Evolutionary conservation across 2,113 vertebrate genomes (phyloP), one percentile per base, ranked within the genome.

Genomic region (Neodon shergylaensis): DNA sequence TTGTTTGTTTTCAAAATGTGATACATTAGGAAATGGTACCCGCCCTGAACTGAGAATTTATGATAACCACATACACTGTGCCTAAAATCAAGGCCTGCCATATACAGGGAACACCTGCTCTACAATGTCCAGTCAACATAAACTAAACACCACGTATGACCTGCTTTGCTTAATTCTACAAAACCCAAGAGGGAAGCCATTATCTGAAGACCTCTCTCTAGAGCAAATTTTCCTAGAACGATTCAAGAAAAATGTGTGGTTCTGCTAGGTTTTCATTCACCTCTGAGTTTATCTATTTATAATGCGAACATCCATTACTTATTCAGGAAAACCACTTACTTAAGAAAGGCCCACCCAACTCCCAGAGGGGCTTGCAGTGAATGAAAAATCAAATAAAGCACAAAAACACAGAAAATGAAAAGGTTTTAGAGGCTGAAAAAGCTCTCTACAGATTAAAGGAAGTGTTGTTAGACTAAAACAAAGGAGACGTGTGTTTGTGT

Each of bases 61-160:
- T 79, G 42, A 83, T 39, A 73, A 24, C 16, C 73, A 58, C 1
- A 58, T 2, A 10, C 76, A 21, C 1, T 19, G 52, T 28, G 24
- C 33, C 63, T 79, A 79, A 94, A 44, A 11, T 54, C 42, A 68
- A 79, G 76, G n/a, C 17, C 14, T 78, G 42, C 31, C 17, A 2
- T 17, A 0, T 21, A 24, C 1, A 8, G 26, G 16, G 6, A 19
- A 28, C 31, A 77, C 21, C n/a, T 44, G 0, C n/a, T 9, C 2
- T 26, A 1, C 4, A 42, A 21, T 1, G 4, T 12, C 10, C 16
- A 28, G 2, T 11, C 3, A 1, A 5, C 4, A 0, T 0, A 21
- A 63, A 5, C 16, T 16, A 1, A 31, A 7, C 24, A 76, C 65
- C 12, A 3, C 33, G 13, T 11, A 4, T 70, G 5, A 74, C 4